Evolutionary conservation across 1,140 invertebrate genomes (phyloP), one percentile per base, ranked within the genome.

Genomic region (Nephila pilipes): DNA sequence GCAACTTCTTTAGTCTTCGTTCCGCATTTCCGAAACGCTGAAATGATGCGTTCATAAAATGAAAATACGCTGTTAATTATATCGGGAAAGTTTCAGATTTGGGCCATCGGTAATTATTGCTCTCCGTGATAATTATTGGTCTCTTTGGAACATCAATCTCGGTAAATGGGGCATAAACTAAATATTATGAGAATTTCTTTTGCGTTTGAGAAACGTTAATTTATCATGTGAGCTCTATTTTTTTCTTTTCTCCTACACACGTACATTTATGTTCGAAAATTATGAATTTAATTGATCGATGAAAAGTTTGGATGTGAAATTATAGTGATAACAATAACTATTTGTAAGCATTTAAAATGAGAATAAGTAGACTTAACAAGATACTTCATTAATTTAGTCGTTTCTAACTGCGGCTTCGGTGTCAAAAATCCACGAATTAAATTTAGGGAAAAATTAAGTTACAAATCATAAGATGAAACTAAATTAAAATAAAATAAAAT

Each of bases 11-110:
- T 55, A 65, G 25, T 75, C n/a, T n/a, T n/a, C 69, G 16, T 79
- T 55, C 38, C 38, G 29, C 29, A 16, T 75, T 75, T 16, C 32
- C 16, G 46, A 20, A 25, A 25, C 54, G 80, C 38, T 18, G 16
- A 83, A 57, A 55, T 83, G 80, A 83, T 83, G 80, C 80, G 65
- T 75, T 57, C 80, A 83, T 83, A 83, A 83, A 83, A 83, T 83
- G 80, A 83, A 83, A 83, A 83, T 83, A 83, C 14, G 54, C 46
- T 83, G 38, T 83, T 83, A 83, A 83, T 83, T 83, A 83, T 57
- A 83, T 83, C 54, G 80, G 38, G 54, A 32, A 57, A 57, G 80
- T 57, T 83, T 83, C 38, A 83, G n/a, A 83, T 83, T 83, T 57
- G n/a, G 80, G 38, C 38, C 80, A 54, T 38, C 80, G n/a, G 80